Evolutionary conservation across 2,797 vertebrate species (phyloP), one percentile per base, ranked within the genome.

Genomic region (Champsocephalus esox): DNA sequence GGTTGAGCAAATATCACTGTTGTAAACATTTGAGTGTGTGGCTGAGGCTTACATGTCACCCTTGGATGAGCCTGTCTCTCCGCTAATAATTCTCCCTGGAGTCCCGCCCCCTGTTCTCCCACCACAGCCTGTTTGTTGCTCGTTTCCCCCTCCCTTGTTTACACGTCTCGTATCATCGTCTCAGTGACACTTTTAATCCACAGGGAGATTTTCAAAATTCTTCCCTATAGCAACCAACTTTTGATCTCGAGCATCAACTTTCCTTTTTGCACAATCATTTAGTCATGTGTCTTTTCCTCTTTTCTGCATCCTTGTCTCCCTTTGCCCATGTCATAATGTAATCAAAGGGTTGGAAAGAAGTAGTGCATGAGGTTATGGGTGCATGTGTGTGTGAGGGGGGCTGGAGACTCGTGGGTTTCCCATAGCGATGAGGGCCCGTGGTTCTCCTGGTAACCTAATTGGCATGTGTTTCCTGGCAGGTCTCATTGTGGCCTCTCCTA

Each of bases 401-500:
- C 68, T 24, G 66, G 79, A 84, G 90, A 84, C 86, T 87, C 79
- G 86, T 87, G 90, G 89, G 92, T 93, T 98, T 97, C 97, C 97
- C 97, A 98, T 99, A 96, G 97, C 92, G 93, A 98, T 97, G 95
- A 96, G 96, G 96, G 95, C 95, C 95, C 87, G 91, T 93, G 95
- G 96, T 96, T 95, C 96, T 96, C 94, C 87, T 93, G 90, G 96
- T 95, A 96, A 94, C 96, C 96, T 99, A 97, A 99, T 99, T 99
- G 98, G 97, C 98, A 99, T 99, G 97, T 97, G 95, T 97, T 96
- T 96, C 96, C 95, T 96, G 96, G 96, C 95, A 96, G 96, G 96
- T 96, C 96, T 97, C 96, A 97, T 98, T 99, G 97, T 98, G 96
- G 96, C 95, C 95, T 89, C 96, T 95, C 95, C 96, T 98, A 99